Base-by-base conservation (phyloP, 1,140 invertebrate species). In the Portunus trituberculatus region DNA sequence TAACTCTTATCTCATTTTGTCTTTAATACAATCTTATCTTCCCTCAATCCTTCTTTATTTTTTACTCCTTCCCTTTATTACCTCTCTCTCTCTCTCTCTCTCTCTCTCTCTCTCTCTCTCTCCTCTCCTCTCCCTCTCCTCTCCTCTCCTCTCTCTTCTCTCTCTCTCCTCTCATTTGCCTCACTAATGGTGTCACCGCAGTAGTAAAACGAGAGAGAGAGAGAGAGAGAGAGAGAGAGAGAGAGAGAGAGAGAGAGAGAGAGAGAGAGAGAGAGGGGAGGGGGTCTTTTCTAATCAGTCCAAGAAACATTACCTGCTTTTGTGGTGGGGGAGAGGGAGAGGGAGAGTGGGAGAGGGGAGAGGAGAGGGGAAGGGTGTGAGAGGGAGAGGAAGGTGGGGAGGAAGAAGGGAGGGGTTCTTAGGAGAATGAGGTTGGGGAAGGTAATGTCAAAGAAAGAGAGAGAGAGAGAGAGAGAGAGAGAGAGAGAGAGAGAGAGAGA, bases 271-370 rank as follows among this genome's bases (percentile, higher is more conserved):
- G 52, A 10, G 52, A n/a, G 67, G 8, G 67, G 67, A 8, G 67
- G 67, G 67, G 0, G 67, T 76, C 67, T n/a, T n/a, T 76, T 76
- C 67, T n/a, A 76, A 76, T 76, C 67, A 76, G 67, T 76, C 12
- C 67, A 76, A 76, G 67, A 76, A 76, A 76, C 25, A 76, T 76
- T 76, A 76, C 67, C 67, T 76, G 67, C 67, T n/a, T 76, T 25
- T 76, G n/a, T 7, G n/a, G 67, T 12, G 67, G 67, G 67, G 25
- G 67, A 25, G 8, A 25, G 8, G 67, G 8, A 25, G 67, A 25
- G 20, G 20, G 67, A 25, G 16, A n/a, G 25, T 2, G 20, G 20
- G 25, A n/a, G 20, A 76, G 67, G 20, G 12, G n/a, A n/a, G 67
- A 2, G 2, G 67, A 76, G 67, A 8, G 8, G 8, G 25, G 25